Conservation (phyloP, 2,888 invertebrate genomes). For the Timema podura region DNA sequence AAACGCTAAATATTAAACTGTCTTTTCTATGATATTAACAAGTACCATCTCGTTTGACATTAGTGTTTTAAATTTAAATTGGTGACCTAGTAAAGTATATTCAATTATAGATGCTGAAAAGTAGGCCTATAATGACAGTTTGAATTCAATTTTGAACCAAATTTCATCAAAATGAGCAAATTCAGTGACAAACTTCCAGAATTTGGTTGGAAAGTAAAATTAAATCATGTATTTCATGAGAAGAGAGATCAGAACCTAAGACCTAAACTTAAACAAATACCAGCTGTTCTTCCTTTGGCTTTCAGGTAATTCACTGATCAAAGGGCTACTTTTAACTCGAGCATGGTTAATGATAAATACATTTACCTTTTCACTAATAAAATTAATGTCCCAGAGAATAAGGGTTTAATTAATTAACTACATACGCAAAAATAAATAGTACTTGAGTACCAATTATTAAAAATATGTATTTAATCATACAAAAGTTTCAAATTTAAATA, state of each 20-base stretch:
- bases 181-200: conserved; percentile 32
- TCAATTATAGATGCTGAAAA: too few species aligned
- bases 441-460: too few species aligned
- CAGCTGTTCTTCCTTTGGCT: conserved; percentile 64
- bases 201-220: conserved; percentile 67
- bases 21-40: too few species aligned
- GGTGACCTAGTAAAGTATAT: too few species aligned
- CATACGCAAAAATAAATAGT: too few species aligned
- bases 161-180: background rate
- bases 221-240: conserved; percentile 71
- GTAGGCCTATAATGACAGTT: too few species aligned
- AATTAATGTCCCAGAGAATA: background rate
- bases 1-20: too few species aligned
- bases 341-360: background rate
- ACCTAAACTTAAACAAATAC: conserved; percentile 64
- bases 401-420: too few species aligned
- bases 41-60: too few species aligned
- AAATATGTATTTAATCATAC: too few species aligned
- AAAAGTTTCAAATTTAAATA: too few species aligned
- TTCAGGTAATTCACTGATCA: conserved; percentile 55
- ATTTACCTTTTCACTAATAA: background rate
- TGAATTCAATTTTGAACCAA: background rate
- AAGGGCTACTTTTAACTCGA: background rate
- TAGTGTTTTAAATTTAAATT: too few species aligned
- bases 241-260: conserved; percentile 63